Conservation (phyloP, 2,113 vertebrate genomes). For the Podilymbus podiceps region DNA sequence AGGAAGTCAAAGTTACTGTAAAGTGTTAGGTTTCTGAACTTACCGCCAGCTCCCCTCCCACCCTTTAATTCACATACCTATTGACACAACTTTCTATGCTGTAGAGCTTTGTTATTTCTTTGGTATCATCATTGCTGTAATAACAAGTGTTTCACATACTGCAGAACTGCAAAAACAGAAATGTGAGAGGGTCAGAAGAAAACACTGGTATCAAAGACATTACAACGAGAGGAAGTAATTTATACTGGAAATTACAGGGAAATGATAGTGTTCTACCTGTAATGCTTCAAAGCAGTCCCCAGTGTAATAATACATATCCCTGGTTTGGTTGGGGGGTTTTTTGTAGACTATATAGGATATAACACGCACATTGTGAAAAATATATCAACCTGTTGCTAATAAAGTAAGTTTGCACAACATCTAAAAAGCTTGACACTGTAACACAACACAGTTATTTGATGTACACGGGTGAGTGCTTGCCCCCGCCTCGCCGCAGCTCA, state of each 20-base stretch:
- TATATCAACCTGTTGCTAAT: background rate
- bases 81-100: background rate
- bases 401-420: background rate
- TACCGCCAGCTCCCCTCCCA: slow-evolving; percentile 39
- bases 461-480: background rate
- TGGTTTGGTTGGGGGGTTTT: background rate
- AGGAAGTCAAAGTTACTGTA: slow-evolving; percentile 59
- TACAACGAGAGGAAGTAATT: background rate
- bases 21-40: slow-evolving; percentile 10
- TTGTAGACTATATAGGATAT: background rate
- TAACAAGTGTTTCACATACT: background rate
- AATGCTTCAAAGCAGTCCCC: background rate
- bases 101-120: slow-evolving; percentile 3
- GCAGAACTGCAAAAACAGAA: background rate
- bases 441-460: background rate
- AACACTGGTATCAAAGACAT: background rate
- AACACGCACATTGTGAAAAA: background rate
- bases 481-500: fast-evolving
- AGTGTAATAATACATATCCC: background rate
- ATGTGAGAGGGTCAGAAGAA: background rate
- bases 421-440: background rate
- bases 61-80: slow-evolving; percentile 16
- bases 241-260: background rate
- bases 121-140: background rate
- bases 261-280: background rate